These are phyloP conservation scores for Seira sanloemensis DNA, from an alignment of 2,888 invertebrate species.

Conservation along the genomic window DNA sequence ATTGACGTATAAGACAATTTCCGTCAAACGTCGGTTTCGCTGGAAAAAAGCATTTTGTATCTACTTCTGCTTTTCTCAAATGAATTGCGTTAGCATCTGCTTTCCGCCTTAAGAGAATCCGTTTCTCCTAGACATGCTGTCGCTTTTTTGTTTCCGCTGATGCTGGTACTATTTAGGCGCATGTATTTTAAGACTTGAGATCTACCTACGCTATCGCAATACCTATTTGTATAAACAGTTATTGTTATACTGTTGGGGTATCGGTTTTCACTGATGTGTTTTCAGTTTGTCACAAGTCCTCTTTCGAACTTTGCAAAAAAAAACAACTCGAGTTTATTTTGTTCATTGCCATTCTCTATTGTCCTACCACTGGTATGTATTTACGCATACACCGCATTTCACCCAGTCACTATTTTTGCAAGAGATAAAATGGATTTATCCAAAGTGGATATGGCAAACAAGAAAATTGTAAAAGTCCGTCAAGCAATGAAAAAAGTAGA, in stretches of 20 bases:
- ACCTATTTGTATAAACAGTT: no score
- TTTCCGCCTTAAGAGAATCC: not conserved
- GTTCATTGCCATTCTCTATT: not conserved
- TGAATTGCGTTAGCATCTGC: not conserved
- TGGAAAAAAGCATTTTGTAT: no score
- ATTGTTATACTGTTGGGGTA: no score
- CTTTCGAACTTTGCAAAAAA: not conserved
- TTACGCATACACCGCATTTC: not conserved
- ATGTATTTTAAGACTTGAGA: no score
- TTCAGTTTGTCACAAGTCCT: not conserved
- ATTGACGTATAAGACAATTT: no score
- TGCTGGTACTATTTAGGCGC: not conserved
- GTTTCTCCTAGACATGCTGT: not conserved
- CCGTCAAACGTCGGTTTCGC: no score
- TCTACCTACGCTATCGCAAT: no score
- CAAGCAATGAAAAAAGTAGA: conserved; percentile 24
- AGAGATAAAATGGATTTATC: conserved; percentile 17
- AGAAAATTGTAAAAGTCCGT: conserved; percentile 30
- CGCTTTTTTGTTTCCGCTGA: not conserved
- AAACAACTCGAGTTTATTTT: no score
- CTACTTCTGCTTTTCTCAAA: no score
- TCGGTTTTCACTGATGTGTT: no score
- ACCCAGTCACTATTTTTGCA: not conserved
- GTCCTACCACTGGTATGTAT: not conserved
- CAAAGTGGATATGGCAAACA: not conserved